These are phyloP conservation scores for Apodemia hepburni DNA, from an alignment of 2,888 invertebrate species.

Conservation along the genomic window DNA sequence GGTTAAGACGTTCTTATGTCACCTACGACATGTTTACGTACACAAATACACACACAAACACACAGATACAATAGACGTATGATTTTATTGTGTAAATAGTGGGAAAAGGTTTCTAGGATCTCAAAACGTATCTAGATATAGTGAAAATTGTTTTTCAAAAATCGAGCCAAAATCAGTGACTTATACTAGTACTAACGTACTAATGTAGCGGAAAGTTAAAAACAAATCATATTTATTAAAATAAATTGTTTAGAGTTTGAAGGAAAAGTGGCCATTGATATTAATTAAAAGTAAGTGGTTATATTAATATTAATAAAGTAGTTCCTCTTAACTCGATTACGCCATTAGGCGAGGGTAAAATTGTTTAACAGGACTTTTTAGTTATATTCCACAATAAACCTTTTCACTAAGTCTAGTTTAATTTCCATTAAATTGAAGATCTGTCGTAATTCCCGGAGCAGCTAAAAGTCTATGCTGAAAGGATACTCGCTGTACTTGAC, in stretches of 20 bases:
- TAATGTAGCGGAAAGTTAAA: no score
- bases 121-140: no score
- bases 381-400: conserved; percentile 8
- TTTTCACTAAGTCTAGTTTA: conserved; percentile 5
- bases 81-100: no score
- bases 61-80: no score
- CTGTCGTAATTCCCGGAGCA: conserved; percentile 3
- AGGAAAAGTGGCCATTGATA: conserved; percentile 26
- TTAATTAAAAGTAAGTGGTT: conserved; percentile 18
- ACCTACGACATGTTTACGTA: no score
- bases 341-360: background rate
- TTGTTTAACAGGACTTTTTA: conserved; percentile 1
- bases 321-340: conserved; percentile 18
- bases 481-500: conserved; percentile 4
- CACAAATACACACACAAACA: no score
- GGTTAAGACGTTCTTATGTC: no score
- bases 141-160: no score
- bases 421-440: conserved; percentile 11
- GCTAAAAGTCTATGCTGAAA: conserved; percentile 3
- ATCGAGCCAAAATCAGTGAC: no score
- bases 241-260: conserved; percentile 15
- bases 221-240: background rate
- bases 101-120: no score
- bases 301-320: conserved; percentile 18
- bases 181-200: no score